Evolutionary conservation across 2,797 vertebrate genomes (phyloP), one percentile per base, ranked within the genome.

Genomic region (Sebastes iracundus): DNA sequence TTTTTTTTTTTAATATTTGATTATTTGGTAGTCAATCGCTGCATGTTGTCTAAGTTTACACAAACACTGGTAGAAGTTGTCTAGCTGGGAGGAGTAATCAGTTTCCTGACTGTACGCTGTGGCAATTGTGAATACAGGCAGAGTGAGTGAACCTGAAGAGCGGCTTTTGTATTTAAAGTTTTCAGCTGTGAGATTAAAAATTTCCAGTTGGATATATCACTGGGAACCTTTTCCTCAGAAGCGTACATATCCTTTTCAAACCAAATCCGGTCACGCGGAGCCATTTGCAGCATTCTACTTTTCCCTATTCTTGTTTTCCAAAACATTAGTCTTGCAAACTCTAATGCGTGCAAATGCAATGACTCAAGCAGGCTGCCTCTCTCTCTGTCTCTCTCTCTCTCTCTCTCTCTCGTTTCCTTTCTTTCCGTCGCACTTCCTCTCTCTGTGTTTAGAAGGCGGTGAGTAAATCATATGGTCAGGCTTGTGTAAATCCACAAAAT

Each of bases 241-340:
- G 90, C 86, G 25, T 83, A 85, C 83, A 88, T 89, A 90, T 94
- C 84, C 90, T 92, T 95, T 95, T 95, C 90, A 92, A 91, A 91
- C 80, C 86, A 95, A 95, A 96, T 95, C 95, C 94, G 90, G 88
- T 95, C 93, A 95, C 75, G 83, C 91, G 79, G 83, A 78, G 86
- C 86, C 91, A 88, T 94, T 92, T 84, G 82, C 74, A 80, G 85
- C 85, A 87, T 93, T 94, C 90, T 88, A 69, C 79, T 91, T 91
- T 92, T 78, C 84, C 91, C 93, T 90, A 92, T 93, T 96, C 91
- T 92, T 92, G 91, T 95, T 95, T 95, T 96, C 95, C 93, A 96
- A 95, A 90, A 93, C 95, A 95, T 96, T 95, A 94, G 94, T 95
- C 94, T 93, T 95, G 94, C 93, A 94, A 95, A 94, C 92, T 94